These are phyloP conservation scores for Eurois occulta DNA, from an alignment of 2,888 invertebrate genomes.

Conservation along the genomic window DNA sequence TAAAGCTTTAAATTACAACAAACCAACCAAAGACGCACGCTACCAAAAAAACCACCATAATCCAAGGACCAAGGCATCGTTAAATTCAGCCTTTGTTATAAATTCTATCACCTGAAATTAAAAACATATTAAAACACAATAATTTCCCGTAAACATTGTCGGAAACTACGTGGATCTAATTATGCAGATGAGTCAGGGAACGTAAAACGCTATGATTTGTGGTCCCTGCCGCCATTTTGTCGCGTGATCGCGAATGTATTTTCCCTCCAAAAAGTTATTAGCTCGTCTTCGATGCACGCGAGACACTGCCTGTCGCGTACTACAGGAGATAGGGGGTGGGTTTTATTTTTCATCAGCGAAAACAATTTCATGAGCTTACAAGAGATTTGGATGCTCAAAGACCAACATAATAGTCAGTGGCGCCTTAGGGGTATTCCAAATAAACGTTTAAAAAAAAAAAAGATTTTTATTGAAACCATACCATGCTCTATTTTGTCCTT, in stretches of 20 bases:
- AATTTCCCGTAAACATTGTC: constrained; percentile 55
- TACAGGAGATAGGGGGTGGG: constrained; percentile 67
- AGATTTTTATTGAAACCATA: neutral
- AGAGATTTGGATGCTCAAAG: neutral
- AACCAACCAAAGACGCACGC: neutral
- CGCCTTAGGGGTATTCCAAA: neutral
- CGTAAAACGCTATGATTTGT: constrained; percentile 69
- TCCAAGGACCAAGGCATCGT: constrained; percentile 5
- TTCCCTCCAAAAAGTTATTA: constrained; percentile 80
- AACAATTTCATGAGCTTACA: neutral
- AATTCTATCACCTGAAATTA: constrained; percentile 35
- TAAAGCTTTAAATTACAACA: neutral
- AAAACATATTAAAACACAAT: constrained; percentile 36
- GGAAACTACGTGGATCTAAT: constrained; percentile 45
- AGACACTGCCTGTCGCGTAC: constrained; percentile 87
- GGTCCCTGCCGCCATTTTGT: constrained; percentile 63
- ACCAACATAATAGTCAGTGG: neutral
- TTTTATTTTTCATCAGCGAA: neutral
- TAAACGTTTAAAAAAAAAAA: neutral
- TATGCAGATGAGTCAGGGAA: constrained; percentile 62
- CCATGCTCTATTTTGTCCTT: neutral
- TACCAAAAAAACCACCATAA: neutral
- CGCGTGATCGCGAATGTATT: constrained; percentile 81
- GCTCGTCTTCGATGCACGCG: constrained; percentile 78
- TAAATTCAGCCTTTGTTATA: constrained; percentile 8